Evolutionary conservation across 2,888 invertebrate species (phyloP), one percentile per base, ranked within the genome.

Genomic region (Peribatodes rhomboidaria): DNA sequence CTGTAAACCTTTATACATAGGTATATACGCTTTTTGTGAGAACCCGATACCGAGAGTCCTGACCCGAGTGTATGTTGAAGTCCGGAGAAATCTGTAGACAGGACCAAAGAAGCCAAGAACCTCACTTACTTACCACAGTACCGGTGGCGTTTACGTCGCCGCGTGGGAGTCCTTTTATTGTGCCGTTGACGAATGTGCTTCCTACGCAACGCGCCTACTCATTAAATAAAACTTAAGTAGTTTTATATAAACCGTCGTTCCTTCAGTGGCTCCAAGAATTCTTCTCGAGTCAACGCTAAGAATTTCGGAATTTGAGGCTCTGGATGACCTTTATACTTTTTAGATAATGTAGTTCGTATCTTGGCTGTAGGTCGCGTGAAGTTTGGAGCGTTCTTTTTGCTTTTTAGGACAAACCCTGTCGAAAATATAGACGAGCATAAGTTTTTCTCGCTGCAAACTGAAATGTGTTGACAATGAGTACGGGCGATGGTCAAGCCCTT

Each of bases 81-180:
- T 13, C 10, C 14, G 16, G 14, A 31, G 14, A 35, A 37, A 37
- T 37, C 47, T 46, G 7, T 39, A 61, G 44, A 20, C 33, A 37
- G 42, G 39, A 41, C 14, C 39, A 60, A 56, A 46, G 20, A 63
- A 64, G 31, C 39, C 37, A 58, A 42, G 20, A 55, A 54, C 49
- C 44, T 14, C 18, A 39, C 49, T 49, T 57, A 37, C 47, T 60
- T 49, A 60, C 54, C 55, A 46, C 61, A 64, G 55, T 62, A 52
- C 35, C 49, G 16, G n/a, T 4, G n/a, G n/a, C 27, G 49, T 50
- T 39, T 61, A 27, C 31, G 42, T 56, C 41, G 14, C 31, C 52
- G 66, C 54, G 66, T 67, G 60, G 61, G 66, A 14, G 50, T 50
- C 20, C 46, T n/a, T 60, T 56, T 56, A 65, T 60, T 54, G 57